These are phyloP conservation scores for Troides helena DNA, from an alignment of 2,888 invertebrate species.

Conservation along the genomic window DNA sequence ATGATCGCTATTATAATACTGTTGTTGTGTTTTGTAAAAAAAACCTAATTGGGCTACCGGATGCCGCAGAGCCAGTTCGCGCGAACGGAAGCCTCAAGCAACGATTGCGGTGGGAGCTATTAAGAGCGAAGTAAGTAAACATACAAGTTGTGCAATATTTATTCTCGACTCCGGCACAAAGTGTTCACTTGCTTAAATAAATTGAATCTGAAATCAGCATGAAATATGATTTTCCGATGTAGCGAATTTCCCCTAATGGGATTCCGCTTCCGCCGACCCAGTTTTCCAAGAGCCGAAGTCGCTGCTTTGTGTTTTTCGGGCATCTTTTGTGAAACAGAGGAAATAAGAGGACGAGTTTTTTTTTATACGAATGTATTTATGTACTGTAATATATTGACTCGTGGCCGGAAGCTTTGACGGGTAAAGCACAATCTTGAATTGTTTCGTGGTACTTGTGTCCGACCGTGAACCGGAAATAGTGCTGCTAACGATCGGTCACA, in stretches of 20 bases:
- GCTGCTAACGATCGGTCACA: background rate
- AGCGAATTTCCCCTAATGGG: constrained; percentile 23
- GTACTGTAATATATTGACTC: too few relatives aligned
- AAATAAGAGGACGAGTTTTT: background rate
- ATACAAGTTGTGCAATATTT: too few relatives aligned
- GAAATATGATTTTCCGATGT: constrained; percentile 23
- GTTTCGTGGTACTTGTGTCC: background rate
- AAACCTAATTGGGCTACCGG: too few relatives aligned
- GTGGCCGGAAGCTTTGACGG: background rate
- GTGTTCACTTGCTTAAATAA: constrained; percentile 11
- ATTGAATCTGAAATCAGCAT: constrained; percentile 19
- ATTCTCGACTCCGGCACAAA: background rate
- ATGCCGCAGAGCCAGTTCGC: too few relatives aligned
- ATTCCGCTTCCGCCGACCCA: constrained; percentile 21
- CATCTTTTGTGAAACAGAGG: background rate
- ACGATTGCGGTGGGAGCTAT: too few relatives aligned
- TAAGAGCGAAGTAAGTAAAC: too few relatives aligned
- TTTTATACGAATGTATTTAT: background rate
- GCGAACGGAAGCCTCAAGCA: too few relatives aligned
- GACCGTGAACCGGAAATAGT: background rate
- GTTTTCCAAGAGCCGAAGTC: constrained; percentile 4
- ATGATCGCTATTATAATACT: too few relatives aligned
- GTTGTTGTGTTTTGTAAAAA: too few relatives aligned
- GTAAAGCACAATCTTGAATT: background rate
- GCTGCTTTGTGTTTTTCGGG: background rate